Evolutionary conservation across 2,888 invertebrate species (phyloP).

Genomic region (Campoplex nolae): DNA sequence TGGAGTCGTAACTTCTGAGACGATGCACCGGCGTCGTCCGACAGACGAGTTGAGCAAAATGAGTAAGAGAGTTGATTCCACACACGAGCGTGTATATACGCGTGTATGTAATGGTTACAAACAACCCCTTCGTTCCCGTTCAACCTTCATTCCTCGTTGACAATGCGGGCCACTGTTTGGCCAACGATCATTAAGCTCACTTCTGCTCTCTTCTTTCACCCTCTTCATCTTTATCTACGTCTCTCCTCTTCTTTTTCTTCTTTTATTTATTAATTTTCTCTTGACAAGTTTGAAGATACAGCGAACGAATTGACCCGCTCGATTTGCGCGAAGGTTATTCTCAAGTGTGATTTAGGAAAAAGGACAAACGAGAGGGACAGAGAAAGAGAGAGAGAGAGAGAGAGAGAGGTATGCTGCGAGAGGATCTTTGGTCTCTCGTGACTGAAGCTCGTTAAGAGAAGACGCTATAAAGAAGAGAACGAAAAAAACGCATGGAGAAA

Average conservation of each 20-base stretch:
- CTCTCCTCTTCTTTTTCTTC: conserved; percentile 45
- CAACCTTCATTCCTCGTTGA: conserved; percentile 60
- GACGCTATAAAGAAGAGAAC: conserved; percentile 21
- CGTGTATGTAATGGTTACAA: background rate
- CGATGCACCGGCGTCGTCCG: conserved; percentile 58
- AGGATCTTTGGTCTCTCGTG: conserved; percentile 65
- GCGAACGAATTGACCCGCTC: conserved; percentile 45
- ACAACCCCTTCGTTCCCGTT: conserved; percentile 52
- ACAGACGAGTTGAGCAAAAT: conserved; percentile 50
- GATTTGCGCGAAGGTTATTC: conserved; percentile 37
- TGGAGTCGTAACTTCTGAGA: conserved; percentile 82
- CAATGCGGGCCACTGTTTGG: conserved; percentile 74
- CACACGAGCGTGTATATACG: conserved; percentile 23
- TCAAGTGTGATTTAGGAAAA: conserved; percentile 33
- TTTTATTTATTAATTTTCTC: conserved; percentile 55
- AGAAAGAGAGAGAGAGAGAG: background rate
- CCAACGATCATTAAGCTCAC: conserved; percentile 60
- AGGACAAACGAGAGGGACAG: conserved; percentile 29
- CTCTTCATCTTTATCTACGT: conserved; percentile 17
- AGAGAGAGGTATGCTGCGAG: conserved; percentile 35
- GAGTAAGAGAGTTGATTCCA: conserved; percentile 47
- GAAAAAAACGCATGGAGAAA: background rate
- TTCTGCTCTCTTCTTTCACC: conserved; percentile 19
- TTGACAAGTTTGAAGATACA: conserved; percentile 49
- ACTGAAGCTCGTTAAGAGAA: conserved; percentile 67